These are phyloP conservation scores for Tineola bisselliella DNA, from an alignment of 2,888 invertebrate genomes.

Conservation along the genomic window DNA sequence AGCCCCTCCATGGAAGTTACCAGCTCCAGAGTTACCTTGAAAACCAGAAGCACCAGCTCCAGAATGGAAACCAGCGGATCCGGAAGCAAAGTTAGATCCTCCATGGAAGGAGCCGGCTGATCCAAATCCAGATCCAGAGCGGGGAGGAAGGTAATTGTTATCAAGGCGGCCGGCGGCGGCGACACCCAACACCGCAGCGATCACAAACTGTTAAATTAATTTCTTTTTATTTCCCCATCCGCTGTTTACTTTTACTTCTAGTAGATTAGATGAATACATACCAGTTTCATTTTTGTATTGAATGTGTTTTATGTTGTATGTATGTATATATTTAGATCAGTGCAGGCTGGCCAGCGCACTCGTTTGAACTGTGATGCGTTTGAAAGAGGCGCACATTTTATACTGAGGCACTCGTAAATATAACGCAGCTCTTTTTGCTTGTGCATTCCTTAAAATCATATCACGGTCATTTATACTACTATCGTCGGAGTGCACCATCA, in stretches of 20 bases:
- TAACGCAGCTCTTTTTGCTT: conserved; percentile 14
- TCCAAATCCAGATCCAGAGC: not conserved
- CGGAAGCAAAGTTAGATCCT: conserved; percentile 16
- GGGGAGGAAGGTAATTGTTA: conserved; percentile 60
- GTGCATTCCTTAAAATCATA: conserved; percentile 40
- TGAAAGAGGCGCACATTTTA: conserved; percentile 39
- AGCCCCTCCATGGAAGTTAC: conserved; percentile 16
- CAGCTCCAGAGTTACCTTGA: conserved; percentile 18
- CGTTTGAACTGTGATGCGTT: conserved; percentile 46
- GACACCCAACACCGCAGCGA: conserved; percentile 52
- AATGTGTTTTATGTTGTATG: not conserved
- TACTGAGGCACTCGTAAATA: conserved; percentile 22
- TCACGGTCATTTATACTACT: conserved; percentile 40
- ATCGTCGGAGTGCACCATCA: conserved; percentile 16
- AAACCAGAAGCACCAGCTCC: conserved; percentile 21
- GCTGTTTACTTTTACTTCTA: not conserved
- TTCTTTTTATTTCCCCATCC: not conserved
- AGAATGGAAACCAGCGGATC: conserved; percentile 22
- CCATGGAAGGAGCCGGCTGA: conserved; percentile 14
- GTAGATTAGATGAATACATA: conserved; percentile 29
- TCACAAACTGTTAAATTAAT: conserved; percentile 39
- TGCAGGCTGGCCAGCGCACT: conserved; percentile 10
- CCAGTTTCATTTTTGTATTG: conserved; percentile 51
- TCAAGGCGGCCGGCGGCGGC: conserved; percentile 58
- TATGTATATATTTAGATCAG: conserved; percentile 6